Evolutionary conservation across 2,113 vertebrate genomes (phyloP).

Genomic region (Strigops habroptila): DNA sequence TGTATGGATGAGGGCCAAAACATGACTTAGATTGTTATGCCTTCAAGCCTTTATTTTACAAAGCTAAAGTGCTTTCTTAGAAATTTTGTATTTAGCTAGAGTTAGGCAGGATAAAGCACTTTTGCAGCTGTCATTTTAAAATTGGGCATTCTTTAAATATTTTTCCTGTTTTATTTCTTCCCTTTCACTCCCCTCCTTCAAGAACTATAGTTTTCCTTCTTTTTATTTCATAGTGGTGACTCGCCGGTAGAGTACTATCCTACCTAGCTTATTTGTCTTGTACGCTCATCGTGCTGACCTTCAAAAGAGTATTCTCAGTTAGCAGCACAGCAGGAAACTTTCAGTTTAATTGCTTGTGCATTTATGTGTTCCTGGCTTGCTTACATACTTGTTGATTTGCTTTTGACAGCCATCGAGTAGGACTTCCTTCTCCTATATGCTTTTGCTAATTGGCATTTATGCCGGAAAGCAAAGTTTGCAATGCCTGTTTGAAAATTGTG

Average conservation of each 20-base stretch:
- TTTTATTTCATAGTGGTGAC: not conserved
- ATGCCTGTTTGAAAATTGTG: not conserved
- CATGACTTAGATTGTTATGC: not conserved
- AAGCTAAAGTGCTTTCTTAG: not conserved
- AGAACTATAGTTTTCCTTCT: not conserved
- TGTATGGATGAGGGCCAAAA: not conserved
- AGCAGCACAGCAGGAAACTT: not conserved
- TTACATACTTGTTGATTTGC: not conserved
- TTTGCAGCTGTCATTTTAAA: not conserved
- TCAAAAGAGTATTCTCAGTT: not conserved
- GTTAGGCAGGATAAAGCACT: not conserved
- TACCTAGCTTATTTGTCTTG: not conserved
- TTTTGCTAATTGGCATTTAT: not conserved
- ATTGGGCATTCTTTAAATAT: not conserved
- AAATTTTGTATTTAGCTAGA: not conserved
- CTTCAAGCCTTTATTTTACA: not conserved
- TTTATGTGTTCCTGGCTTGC: not conserved
- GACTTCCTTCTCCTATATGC: not conserved
- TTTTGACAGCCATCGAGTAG: not conserved
- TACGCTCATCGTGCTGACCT: not conserved
- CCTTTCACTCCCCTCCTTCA: not conserved
- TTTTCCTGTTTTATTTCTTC: not conserved
- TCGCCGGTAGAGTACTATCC: not conserved
- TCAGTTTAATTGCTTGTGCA: not conserved
- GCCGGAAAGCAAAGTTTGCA: not conserved